Evolutionary conservation across 2,113 vertebrate genomes (phyloP).

Genomic region (Chaenogobius annularis): DNA sequence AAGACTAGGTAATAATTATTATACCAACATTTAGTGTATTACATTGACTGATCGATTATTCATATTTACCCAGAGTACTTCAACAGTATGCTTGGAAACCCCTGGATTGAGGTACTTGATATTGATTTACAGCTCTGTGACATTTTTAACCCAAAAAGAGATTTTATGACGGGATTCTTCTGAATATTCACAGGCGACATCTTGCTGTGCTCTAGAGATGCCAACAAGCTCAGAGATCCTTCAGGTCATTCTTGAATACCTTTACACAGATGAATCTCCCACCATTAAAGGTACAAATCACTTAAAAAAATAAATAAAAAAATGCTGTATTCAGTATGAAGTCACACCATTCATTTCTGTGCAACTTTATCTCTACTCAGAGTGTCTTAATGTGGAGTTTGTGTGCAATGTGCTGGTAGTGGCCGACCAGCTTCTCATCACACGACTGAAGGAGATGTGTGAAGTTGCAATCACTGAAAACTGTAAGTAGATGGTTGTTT

Average conservation of each 20-base stretch:
- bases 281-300: conserved; percentile 83
- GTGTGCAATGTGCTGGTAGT: conserved; percentile 91
- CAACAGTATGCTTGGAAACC: conserved; percentile 94
- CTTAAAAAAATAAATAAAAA: too few species aligned
- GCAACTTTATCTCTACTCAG: conserved; percentile 66
- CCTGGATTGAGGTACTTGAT: conserved; percentile 92
- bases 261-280: conserved; percentile 92
- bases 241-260: conserved; percentile 90
- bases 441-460: conserved; percentile 92
- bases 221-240: conserved; percentile 89
- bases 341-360: not conserved
- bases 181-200: conserved; percentile 81
- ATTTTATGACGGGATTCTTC: conserved; percentile 4
- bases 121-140: not conserved
- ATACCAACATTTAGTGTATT: not conserved
- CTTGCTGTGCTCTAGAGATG: conserved; percentile 89
- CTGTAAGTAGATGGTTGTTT: conserved; percentile 72
- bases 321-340: not conserved
- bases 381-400: conserved; percentile 90
- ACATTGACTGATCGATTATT: not conserved
- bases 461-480: conserved; percentile 94
- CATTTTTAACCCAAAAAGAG: not conserved
- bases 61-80: conserved; percentile 88
- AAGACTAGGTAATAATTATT: conserved; percentile 85
- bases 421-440: conserved; percentile 94